Evolutionary conservation across 2,113 vertebrate species (phyloP), one percentile per base, ranked within the genome.

Genomic region (Phaethon lepturus): DNA sequence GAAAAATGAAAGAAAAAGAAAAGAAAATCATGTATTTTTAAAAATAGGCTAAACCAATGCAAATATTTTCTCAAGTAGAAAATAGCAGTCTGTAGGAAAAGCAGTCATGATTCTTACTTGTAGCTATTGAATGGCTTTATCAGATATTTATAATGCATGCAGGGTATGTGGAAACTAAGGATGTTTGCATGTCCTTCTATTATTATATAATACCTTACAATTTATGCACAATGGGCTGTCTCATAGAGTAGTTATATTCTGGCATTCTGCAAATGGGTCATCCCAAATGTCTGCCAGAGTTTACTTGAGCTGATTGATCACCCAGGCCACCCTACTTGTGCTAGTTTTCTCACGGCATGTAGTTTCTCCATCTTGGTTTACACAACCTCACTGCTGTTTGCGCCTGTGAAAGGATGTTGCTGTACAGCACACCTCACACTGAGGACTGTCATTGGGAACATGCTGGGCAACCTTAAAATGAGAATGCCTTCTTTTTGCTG

Each of bases 281-380:
- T 20, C 26, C 35, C 45, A 84, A 80, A 64, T 38, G 8, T 7
- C 38, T 42, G 15, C 16, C 24, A 66, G 40, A 42, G 3, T 84
- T 64, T 52, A 19, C 20, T 16, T 49, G 56, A 16, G 4, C 16
- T 44, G 26, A 92, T 38, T 44, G 26, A 92, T 38, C 29, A 38
- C 6, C 6, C 17, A n/a, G 22, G 15, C 13, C n/a, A 55, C 16
- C 8, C 29, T 55, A 3, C 20, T 33, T 26, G 11, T 67, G 10
- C 29, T 71, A 81, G 18, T 24, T 86, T 73, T 62, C 14, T 44
- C n/a, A 55, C 44, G 0, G 0, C 5, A 1, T 0, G 2, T 58
- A 33, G 23, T 55, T 93, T 85, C 20, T 44, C 13, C 63, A 4
- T 13, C 31, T 88, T 22, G 2, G 16, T 45, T 86, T 62, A n/a